Base-by-base conservation (phyloP, 2,113 vertebrate species). In the Melanocharis versteri region DNA sequence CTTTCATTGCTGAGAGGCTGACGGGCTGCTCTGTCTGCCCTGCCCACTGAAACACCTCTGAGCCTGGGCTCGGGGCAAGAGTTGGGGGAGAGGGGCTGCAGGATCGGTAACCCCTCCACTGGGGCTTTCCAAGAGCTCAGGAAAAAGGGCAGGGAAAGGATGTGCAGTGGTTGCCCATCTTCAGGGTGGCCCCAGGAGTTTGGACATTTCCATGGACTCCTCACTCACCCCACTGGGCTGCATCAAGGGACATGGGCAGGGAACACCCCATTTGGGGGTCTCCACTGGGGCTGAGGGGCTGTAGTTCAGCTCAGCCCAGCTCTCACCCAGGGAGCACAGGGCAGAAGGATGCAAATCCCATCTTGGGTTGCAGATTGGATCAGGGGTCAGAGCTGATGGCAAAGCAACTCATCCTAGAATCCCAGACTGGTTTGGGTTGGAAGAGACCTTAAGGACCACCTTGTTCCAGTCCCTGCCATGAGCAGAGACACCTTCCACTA, bases 231-330 rank as follows among this genome's bases (percentile, higher is more conserved):
- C 1, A 30, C 20, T 1, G 10, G 70, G 75, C 28, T 64, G 56
- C 24, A 13, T 3, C 1, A 1, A 40, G 50, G 37, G 53, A 42
- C 3, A 3, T 2, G 17, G 35, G 42, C 60, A 62, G 27, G 18
- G 21, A 87, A 47, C 10, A 1, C 4, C 24, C 24, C 1, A 0
- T 53, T 33, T 7, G 13, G 22, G 1, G 1, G 21, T 26, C 10
- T 65, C 26, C 23, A 2, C 0, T 22, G 24, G 37, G 57, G 35
- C 20, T 56, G 22, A 40, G 80, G 4, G 15, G 44, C 57, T 76
- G 69, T 16, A 62, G 39, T 11, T 54, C 69, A 70, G 45, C 62
- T 86, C 57, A 71, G 83, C 22, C 15, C 70, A 79, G 72, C 42
- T 86, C 62, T 45, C 3, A 1, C 8, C 11, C 44, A 20, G 51